Base-by-base conservation (phyloP, 1,140 invertebrate species). In the Diorhabda elongata region DNA sequence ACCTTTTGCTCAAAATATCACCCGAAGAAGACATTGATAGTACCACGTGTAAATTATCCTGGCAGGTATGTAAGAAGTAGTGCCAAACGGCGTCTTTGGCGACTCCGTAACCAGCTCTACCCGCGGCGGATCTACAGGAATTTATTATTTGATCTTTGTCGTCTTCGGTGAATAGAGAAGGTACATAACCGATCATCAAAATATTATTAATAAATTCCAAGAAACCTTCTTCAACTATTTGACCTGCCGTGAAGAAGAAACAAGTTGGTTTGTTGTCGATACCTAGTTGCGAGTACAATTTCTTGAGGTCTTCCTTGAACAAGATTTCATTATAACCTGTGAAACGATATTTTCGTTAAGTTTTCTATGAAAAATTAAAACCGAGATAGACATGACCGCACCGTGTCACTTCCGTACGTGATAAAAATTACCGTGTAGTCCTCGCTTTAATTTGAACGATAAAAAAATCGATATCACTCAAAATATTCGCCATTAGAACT, bases 121-220 rank as follows among this genome's bases (percentile, higher is more conserved):
- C 83, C 7, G 92, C 90, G 64, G 87, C 85, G 67, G 87, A 86
- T 74, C 92, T 85, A 26, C 92, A 85, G 58, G 80, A 76, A 63
- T 79, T 84, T 41, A 94, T 85, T 72, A 96, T 91, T 8, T 79
- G 83, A 72, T 96, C 93, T 76, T 93, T 95, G 73, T 97, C 94
- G 66, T 95, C 92, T 71, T 96, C 94, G 9, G 85, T 84, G 74
- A 93, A 97, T 4, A 97, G 80, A 2, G 93, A 88, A 1, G 93
- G 91, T 2, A 95, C 89, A 59, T 73, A 90, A 5, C 94, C 94
- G 56, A 91, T 90, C 75, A 91, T 94, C 47, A 96, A 80, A 75
- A 96, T 94, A 75, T 95, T 96, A 80, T 96, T 96, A 59, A 96
- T 92, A 67, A 93, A 84, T 81, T 96, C 95, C 66, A 96, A 79